Base-by-base conservation (phyloP, 2,797 vertebrate genomes). In the Sebastes aleutianus region DNA sequence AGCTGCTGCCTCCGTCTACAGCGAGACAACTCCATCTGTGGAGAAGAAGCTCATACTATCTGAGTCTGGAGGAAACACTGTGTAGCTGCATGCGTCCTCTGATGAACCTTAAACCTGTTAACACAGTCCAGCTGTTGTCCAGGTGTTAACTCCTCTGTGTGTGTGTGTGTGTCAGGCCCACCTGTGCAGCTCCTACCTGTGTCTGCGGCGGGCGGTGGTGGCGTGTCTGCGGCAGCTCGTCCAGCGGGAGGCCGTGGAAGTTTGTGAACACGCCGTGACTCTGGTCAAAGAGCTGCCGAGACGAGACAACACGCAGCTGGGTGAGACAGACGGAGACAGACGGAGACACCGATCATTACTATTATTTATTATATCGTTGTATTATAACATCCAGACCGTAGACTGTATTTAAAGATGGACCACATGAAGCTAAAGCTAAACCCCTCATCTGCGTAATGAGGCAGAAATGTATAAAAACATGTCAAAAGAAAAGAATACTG, bases 211-310 rank as follows among this genome's bases (percentile, higher is more conserved):
- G 20, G 96, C 97, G 0, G 98, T 96, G 62, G 93, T 98, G 76
- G 95, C 97, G 39, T 99, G 98, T 88, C 93, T 99, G 88, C 92
- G 93, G 78, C 98, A 99, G 32, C 96, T 99, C 47, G 97, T 96
- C 20, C 98, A 98, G 90, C 95, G 96, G 73, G 98, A 97, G 90
- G 97, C 97, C 16, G 91, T 95, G 73, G 96, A 97, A 89, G 97
- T 98, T 10, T 97, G 96, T 4, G 96, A 97, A 82, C 95, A 97
- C 56, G 97, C 97, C 1, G 93, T 97, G 80, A 89, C 91, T 10
- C 91, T 98, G 81, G 96, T 96, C 82, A 97, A 97, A 91, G 96
- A 97, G 57, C 91, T 92, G 74, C 94, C 92, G 2, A 94, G 88
- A 78, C 93, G 94, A 87, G 96, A 97, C 87, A 95, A 96, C 87